These are phyloP conservation scores for Eristalis tenax DNA, from an alignment of 2,888 invertebrate genomes.

Conservation along the genomic window DNA sequence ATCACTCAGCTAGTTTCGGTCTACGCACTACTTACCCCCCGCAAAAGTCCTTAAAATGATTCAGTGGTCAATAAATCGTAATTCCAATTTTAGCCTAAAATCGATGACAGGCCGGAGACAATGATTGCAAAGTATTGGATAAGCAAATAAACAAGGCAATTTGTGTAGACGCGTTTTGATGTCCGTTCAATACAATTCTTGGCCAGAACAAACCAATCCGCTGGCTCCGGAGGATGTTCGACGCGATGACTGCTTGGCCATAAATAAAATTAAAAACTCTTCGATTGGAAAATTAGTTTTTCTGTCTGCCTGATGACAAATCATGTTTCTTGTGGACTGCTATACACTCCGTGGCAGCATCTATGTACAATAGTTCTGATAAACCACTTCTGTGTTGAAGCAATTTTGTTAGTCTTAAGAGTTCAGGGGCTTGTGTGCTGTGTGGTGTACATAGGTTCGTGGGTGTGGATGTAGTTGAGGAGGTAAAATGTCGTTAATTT, in stretches of 20 bases:
- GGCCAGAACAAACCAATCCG: conserved; percentile 29
- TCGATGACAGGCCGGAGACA: neutral
- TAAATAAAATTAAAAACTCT: conserved; percentile 34
- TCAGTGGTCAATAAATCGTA: neutral
- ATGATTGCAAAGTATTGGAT: neutral
- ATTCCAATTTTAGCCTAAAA: neutral
- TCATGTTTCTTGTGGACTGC: neutral
- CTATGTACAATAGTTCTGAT: neutral
- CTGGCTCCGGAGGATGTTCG: neutral
- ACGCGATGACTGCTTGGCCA: conserved; percentile 5
- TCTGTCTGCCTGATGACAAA: conserved; percentile 7
- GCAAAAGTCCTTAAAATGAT: neutral
- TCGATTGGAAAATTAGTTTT: conserved; percentile 13
- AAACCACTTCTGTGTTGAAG: neutral
- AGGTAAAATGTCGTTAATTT: neutral
- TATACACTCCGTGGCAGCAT: neutral
- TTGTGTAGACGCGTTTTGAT: neutral
- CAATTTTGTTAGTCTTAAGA: neutral
- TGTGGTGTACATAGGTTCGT: neutral
- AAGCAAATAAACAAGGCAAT: conserved; percentile 5
- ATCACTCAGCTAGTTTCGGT: too few relatives aligned
- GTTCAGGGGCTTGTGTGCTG: neutral
- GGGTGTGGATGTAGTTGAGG: neutral
- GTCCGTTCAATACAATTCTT: neutral
- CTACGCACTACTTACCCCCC: too few relatives aligned